Base-by-base conservation (phyloP, 2,797 vertebrate species). In the Caiman crocodilus region DNA sequence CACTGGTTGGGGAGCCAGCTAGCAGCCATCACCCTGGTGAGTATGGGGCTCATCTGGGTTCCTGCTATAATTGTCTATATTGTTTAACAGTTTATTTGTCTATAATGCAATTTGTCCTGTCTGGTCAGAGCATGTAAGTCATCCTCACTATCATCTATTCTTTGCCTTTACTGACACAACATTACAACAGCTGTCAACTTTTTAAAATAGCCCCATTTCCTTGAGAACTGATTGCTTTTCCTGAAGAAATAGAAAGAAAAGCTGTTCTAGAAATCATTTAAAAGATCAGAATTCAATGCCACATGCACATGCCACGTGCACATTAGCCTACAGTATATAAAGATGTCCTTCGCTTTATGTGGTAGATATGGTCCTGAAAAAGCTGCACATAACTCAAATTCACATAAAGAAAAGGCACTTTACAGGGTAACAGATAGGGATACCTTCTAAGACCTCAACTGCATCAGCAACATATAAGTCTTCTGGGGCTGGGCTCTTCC, bases 91-190 rank as follows among this genome's bases (percentile, higher is more conserved):
- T 79, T 91, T 89, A 67, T 76, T 78, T 91, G 78, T 74, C 79
- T 94, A 55, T 90, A 76, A 89, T 42, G 55, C 55, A 86, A 76
- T 50, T 10, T 57, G 20, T 50, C 8, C 35, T 77, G 25, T 79
- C 87, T 79, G 82, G 64, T 76, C 30, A 79, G 30, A 90, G 26
- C 8, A 67, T 87, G 92, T 93, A 23, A 67, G 89, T 76, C 35
- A 73, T 87, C 60, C 10, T 89, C 28, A 26, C 74, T 50, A 61
- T 84, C 1, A 5, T 58, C 26, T 59, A 79, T 80, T 83, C 21
- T 84, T 91, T n/a, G n/a, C 78, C 76, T 93, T 95, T 91, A 74
- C 76, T 82, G 76, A 94, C n/a, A 61, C 35, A 84, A 21, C 5
- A 5, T 92, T 94, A 61, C 30, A 59, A 30, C 7, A 82, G 75